Evolutionary conservation across 2,888 invertebrate species (phyloP).

Genomic region (Heliconius ismenius): DNA sequence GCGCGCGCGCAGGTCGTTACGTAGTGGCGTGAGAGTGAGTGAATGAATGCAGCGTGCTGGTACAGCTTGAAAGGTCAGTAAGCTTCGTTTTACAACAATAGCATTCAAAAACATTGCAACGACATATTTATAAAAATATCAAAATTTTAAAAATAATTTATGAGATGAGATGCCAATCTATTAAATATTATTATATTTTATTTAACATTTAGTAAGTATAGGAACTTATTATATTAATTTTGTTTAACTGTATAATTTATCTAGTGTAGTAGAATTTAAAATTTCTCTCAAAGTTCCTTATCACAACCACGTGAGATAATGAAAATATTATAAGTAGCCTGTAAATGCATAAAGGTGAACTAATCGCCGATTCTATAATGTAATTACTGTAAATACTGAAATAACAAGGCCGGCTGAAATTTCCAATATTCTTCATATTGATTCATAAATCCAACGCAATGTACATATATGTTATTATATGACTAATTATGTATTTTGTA

Average conservation of each 20-base stretch:
- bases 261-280: background rate
- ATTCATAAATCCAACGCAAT: constrained; percentile 17
- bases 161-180: too few species aligned
- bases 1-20: constrained; percentile 43
- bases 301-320: background rate
- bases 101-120: background rate
- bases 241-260: background rate
- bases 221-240: background rate
- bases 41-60: constrained; percentile 39
- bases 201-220: background rate
- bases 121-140: too few species aligned
- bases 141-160: too few species aligned
- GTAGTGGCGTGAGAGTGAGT: constrained; percentile 36
- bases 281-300: background rate
- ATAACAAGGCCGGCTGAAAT: constrained; percentile 42
- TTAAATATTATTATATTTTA: background rate
- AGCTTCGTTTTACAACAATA: background rate
- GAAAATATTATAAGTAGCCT: background rate
- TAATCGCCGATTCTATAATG: constrained; percentile 34
- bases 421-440: constrained; percentile 36
- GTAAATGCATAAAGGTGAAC: constrained; percentile 38
- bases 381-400: constrained; percentile 43
- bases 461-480: background rate
- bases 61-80: constrained; percentile 10
- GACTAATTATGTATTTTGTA: too few species aligned